Base-by-base conservation (phyloP, 1,140 invertebrate genomes). In the Matsumurasca onukii region DNA sequence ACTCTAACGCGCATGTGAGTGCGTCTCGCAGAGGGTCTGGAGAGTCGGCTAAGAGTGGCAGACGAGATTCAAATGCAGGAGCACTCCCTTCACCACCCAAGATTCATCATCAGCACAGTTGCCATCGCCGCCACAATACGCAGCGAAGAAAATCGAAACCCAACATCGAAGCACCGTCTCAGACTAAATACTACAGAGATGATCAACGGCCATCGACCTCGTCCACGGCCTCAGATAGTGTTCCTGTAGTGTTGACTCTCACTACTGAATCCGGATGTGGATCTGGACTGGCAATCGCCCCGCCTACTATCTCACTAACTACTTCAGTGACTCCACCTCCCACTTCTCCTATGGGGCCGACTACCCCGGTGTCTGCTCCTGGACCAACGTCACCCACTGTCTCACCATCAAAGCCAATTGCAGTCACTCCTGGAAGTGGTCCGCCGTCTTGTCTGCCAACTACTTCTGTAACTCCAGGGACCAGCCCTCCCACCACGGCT, bases 321-420 rank as follows among this genome's bases (percentile, higher is more conserved):
- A 91, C 89, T 24, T 89, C 88, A 30, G 90, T 92, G 1, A 92
- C 91, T 45, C 90, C 91, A 22, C 91, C 91, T 29, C 83, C 89
- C 13, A 88, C 90, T 0, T 92, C 90, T 20, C 89, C 89, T 0
- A 79, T 81, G 1, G 59, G 70, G 27, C 80, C 78, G 82, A 91
- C 91, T 61, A 86, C 91, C 39, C 91, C 85, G 74, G 89, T 89
- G 17, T 88, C 88, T 29, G 89, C 91, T 1, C 91, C 90, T 39
- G 89, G 90, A 31, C 91, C 91, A 30, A 82, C 89, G 17, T 30
- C 64, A 24, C 66, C 69, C 39, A 22, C 71, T 17, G 51, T 70
- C 27, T n/a, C 70, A 62, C 48, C 70, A 59, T 79, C 57, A 76
- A 78, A 31, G 12, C 74, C 78, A 49, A 22, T 31, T 62, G 39